Evolutionary conservation across 2,113 vertebrate species (phyloP).

Genomic region (Hirundichthys speculiger): DNA sequence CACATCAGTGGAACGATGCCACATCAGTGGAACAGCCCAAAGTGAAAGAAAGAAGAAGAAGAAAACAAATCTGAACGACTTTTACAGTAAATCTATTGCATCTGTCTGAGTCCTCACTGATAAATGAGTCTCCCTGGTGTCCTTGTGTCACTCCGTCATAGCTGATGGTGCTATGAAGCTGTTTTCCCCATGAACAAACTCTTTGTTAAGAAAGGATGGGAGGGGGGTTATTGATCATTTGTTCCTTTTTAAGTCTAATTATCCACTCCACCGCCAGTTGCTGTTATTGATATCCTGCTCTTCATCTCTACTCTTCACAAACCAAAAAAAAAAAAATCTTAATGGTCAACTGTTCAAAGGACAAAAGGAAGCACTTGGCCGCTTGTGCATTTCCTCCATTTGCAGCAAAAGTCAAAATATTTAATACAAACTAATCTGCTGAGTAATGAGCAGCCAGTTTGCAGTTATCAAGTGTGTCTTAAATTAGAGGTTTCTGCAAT

Average conservation of each 20-base stretch:
- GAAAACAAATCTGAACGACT: background rate
- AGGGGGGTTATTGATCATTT: constrained; percentile 66
- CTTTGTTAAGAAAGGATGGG: constrained; percentile 20
- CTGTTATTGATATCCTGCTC: constrained; percentile 74
- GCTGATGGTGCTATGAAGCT: constrained; percentile 43
- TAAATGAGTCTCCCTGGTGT: constrained; percentile 36
- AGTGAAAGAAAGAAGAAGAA: constrained; percentile 4
- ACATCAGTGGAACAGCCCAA: constrained; percentile 21
- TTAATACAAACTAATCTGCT: constrained; percentile 9
- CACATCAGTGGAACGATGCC: constrained; percentile 13
- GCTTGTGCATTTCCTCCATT: too few species aligned
- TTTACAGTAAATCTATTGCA: constrained; percentile 36
- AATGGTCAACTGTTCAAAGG: constrained; percentile 43
- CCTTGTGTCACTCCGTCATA: constrained; percentile 29
- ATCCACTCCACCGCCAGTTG: constrained; percentile 74
- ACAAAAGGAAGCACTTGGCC: constrained; percentile 15
- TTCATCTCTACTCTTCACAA: constrained; percentile 66
- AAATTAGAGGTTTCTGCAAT: constrained; percentile 60
- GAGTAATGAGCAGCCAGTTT: constrained; percentile 34
- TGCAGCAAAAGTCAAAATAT: background rate
- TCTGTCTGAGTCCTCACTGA: constrained; percentile 26
- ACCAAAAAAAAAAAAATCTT: constrained; percentile 39
- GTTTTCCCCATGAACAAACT: constrained; percentile 61
- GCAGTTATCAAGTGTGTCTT: constrained; percentile 34
- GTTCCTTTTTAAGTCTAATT: constrained; percentile 77